These are phyloP conservation scores for Bombyx huttoni DNA, from an alignment of 2,888 invertebrate genomes.

Conservation along the genomic window DNA sequence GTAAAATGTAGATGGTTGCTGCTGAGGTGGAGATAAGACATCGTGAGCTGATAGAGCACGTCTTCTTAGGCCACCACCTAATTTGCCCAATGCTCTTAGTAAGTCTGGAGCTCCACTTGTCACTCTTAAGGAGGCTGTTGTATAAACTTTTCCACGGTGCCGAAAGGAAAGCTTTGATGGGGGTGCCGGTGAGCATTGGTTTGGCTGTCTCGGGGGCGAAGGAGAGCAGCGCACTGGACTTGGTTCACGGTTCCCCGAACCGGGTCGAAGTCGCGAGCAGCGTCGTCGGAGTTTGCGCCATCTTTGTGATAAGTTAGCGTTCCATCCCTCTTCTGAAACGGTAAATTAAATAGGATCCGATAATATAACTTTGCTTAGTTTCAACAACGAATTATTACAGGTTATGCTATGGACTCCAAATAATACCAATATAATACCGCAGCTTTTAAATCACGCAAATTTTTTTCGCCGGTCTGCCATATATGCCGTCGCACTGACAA, in stretches of 20 bases:
- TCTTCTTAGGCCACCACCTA: constrained; percentile 78
- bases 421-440: too few relatives aligned
- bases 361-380: too few relatives aligned
- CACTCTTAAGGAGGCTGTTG: constrained; percentile 61
- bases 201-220: constrained; percentile 63
- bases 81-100: constrained; percentile 77
- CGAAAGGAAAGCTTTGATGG: constrained; percentile 60
- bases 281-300: constrained; percentile 81
- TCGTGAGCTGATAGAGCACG: constrained; percentile 80
- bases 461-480: too few relatives aligned
- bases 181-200: constrained; percentile 63
- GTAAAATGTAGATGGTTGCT: constrained; percentile 77
- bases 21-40: constrained; percentile 71
- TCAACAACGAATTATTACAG: too few relatives aligned
- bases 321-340: constrained; percentile 79
- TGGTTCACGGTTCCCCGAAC: constrained; percentile 68
- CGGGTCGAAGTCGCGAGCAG: constrained; percentile 78
- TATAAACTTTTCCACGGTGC: constrained; percentile 65
- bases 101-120: constrained; percentile 76
- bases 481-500: too few relatives aligned
- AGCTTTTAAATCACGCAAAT: too few relatives aligned
- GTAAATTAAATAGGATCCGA: not conserved
- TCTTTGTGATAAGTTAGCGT: constrained; percentile 81
- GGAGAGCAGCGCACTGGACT: constrained; percentile 72
- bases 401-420: too few relatives aligned